phyloP scores from a whole-genome alignment of 2,888 invertebrate species.

The Troides aeacus region DNA sequence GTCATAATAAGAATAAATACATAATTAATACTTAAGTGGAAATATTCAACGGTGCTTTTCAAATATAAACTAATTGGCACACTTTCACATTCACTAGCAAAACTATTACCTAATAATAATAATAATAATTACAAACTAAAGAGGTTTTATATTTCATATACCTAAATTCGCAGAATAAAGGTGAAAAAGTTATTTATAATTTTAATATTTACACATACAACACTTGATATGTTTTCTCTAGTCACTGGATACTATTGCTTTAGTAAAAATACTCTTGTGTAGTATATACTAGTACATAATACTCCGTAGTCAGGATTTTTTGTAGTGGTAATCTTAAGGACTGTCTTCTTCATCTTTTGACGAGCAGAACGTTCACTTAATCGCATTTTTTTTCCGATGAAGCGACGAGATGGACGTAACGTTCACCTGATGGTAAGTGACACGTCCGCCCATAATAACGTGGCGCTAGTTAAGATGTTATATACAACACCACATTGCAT shows the following conservation, averaged over 20 bases:
- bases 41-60: constrained; percentile 46
- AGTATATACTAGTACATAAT: neutral
- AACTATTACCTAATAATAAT: constrained; percentile 64
- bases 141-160: constrained; percentile 51
- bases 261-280: constrained; percentile 30
- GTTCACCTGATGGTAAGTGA: too few relatives aligned
- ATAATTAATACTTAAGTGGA: constrained; percentile 60
- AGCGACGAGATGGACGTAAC: too few relatives aligned
- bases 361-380: too few relatives aligned
- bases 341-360: neutral
- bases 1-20: constrained; percentile 60
- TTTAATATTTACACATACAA: constrained; percentile 52
- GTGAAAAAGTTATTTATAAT: constrained; percentile 34
- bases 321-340: neutral
- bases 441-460: too few relatives aligned
- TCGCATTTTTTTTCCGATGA: too few relatives aligned
- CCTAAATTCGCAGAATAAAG: constrained; percentile 37
- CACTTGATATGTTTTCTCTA: constrained; percentile 70
- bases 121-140: constrained; percentile 64
- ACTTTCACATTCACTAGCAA: constrained; percentile 79
- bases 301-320: constrained; percentile 17
- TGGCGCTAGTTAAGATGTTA: too few relatives aligned
- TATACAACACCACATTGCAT: too few relatives aligned
- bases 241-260: constrained; percentile 37
- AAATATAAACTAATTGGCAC: constrained; percentile 74